phyloP scores from a whole-genome alignment of 1,140 invertebrate genomes.

The Ceratina australensis region DNA sequence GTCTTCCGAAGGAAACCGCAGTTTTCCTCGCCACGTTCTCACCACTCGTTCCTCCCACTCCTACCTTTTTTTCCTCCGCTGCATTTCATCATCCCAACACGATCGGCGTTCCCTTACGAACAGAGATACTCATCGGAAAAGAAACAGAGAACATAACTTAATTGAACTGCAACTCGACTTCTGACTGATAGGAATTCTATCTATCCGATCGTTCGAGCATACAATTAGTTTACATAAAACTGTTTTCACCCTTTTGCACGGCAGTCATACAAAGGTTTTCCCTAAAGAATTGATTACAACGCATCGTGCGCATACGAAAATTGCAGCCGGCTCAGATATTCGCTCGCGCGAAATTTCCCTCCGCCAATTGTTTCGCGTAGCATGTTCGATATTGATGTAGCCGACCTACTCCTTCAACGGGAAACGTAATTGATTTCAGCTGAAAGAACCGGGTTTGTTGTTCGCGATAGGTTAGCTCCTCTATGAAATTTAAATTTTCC shows the following conservation, averaged over 20 bases:
- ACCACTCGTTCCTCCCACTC: background rate
- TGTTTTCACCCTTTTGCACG: no score
- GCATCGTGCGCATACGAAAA: no score
- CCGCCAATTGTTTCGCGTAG: background rate
- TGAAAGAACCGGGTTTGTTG: background rate
- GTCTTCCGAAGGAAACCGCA: slow-evolving; percentile 25
- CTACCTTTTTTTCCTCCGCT: background rate
- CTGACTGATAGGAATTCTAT: slow-evolving; percentile 41
- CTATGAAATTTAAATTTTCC: slow-evolving; percentile 22
- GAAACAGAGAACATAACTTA: slow-evolving; percentile 58
- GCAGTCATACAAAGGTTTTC: no score
- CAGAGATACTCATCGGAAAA: slow-evolving; percentile 32
- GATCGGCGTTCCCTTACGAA: slow-evolving; percentile 7
- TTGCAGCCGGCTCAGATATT: background rate
- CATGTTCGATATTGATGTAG: background rate
- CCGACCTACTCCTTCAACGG: background rate
- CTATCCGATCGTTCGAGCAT: no score
- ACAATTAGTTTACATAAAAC: no score
- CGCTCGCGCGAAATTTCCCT: background rate
- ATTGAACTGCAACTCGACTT: slow-evolving; percentile 57
- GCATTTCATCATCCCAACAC: slow-evolving; percentile 10
- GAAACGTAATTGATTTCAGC: background rate
- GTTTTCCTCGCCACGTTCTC: slow-evolving; percentile 10
- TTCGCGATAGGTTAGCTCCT: background rate
- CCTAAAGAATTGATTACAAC: no score